These are phyloP conservation scores for Ashinkailepas kermadecensis DNA, from an alignment of 2,888 invertebrate species.

Conservation along the genomic window DNA sequence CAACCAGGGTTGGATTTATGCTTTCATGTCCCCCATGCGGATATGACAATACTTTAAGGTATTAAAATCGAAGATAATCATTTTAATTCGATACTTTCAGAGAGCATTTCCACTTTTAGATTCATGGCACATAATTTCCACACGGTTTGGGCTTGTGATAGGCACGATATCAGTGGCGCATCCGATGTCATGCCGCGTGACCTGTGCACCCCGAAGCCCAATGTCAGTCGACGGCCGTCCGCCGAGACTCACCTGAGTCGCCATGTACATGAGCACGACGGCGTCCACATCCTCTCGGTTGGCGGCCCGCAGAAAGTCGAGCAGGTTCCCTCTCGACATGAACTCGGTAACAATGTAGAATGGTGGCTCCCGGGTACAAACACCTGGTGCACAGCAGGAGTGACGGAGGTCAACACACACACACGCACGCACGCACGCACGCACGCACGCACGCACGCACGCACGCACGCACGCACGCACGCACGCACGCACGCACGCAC, in stretches of 20 bases:
- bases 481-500: conserved; percentile 14
- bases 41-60: no score
- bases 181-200: no score
- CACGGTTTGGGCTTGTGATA: no score
- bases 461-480: conserved; percentile 14
- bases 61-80: no score
- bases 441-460: neutral
- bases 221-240: no score
- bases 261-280: conserved; percentile 96
- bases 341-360: conserved; percentile 99
- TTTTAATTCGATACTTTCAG: no score
- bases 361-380: conserved; percentile 96
- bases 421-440: conserved; percentile 5
- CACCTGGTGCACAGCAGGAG: conserved; percentile 48
- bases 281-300: conserved; percentile 83
- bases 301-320: conserved; percentile 87
- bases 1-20: no score
- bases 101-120: no score
- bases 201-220: no score
- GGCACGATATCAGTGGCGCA: no score
- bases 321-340: conserved; percentile 95
- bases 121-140: no score
- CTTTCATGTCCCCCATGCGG: no score
- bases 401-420: neutral
- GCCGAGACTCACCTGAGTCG: conserved; percentile 64